Evolutionary conservation across 2,888 invertebrate species (phyloP), one percentile per base, ranked within the genome.

Genomic region (Diarsia brunnea): DNA sequence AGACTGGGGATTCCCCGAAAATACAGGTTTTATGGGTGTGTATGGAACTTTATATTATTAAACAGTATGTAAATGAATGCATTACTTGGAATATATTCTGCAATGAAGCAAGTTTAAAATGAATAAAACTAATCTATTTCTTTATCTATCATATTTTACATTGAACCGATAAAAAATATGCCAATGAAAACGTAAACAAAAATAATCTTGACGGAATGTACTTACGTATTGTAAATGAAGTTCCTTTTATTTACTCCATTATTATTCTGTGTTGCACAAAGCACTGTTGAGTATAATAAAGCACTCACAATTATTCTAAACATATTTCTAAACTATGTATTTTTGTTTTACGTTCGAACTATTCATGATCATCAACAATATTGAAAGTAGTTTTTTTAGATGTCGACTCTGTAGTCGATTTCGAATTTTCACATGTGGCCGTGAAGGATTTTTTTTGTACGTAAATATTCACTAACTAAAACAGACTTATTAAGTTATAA

Each of bases 221-320:
- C 95, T 92, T 91, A 95, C 95, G 83, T 91, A 69, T 92, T 87
- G 75, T 94, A 94, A 81, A 94, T 87, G 89, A 95, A 95, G 24
- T 87, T 90, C 84, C 92, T 94, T 64, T 90, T 89, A 27, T 81
- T 85, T 14, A 19, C 45, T 64, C 2, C 69, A 60, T 43, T 68
- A 38, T 58, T 83, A 31, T 63, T 66, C 49, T 81, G 68, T 16
- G n/a, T 64, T 51, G 64, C 68, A 79, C 82, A 78, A 27, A 84
- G 68, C 68, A 82, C 88, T 73, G 73, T 73, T 55, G 79, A 63
- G 1, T 88, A 63, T 38, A 84, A 73, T 43, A 90, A 69, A 63
- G 81, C 64, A 77, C 73, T 45, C 27, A 88, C 7, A 11, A 89
- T 74, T 45, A 87, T 68, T 83, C 64, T 78, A 72, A 83, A 76